Conservation (phyloP, 1,140 invertebrate genomes). For the Oncopeltus fasciatus region DNA sequence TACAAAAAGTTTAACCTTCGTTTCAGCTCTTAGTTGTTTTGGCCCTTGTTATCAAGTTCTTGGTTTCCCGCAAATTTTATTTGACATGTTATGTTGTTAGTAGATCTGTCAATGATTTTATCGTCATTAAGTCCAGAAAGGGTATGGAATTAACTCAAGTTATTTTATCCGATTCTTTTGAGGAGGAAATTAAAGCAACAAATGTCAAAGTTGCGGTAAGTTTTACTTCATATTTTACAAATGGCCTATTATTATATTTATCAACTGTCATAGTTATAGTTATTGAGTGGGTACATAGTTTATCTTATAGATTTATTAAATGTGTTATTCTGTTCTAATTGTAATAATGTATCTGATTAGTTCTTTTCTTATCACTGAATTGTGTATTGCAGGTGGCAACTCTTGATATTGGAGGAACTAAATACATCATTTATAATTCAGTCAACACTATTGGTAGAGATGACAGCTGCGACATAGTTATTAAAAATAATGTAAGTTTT, state of each 20-base stretch:
- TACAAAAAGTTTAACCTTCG: too few species aligned
- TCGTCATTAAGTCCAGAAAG: too few species aligned
- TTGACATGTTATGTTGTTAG: constrained; percentile 7
- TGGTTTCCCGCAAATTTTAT: background rate
- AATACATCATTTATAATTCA: constrained; percentile 10
- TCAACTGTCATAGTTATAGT: too few species aligned
- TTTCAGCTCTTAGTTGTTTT: too few species aligned
- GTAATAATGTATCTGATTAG: background rate
- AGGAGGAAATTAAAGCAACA: background rate
- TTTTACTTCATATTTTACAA: background rate
- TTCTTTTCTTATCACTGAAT: background rate
- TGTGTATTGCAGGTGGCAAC: constrained; percentile 9
- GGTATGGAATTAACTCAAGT: background rate
- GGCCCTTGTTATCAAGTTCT: too few species aligned
- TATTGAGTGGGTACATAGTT: too few species aligned
- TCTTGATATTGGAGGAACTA: constrained; percentile 2
- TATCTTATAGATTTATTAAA: too few species aligned
- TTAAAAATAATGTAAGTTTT: constrained; percentile 78
- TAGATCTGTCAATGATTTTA: too few species aligned
- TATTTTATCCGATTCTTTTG: background rate
- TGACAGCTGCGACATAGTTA: constrained; percentile 34
- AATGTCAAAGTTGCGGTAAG: background rate
- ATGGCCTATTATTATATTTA: too few species aligned
- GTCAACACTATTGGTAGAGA: constrained; percentile 18
- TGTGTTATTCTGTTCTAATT: background rate